Evolutionary conservation across 2,888 invertebrate species (phyloP), one percentile per base, ranked within the genome.

Genomic region (Pelosia muscerda): DNA sequence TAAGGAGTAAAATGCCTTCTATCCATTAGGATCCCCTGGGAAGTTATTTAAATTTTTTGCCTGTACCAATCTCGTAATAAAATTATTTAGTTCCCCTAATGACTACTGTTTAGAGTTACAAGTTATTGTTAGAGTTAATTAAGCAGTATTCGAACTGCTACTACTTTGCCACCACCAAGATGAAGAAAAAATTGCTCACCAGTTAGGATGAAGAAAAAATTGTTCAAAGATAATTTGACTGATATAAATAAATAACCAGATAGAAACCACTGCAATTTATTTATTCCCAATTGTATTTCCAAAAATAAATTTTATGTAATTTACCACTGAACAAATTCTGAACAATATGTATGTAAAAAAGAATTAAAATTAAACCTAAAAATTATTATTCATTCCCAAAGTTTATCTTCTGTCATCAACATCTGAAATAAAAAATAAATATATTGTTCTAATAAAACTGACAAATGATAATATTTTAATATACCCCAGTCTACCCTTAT

Each of bases 401-500:
- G 82, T 87, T 85, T 93, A 93, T 77, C 92, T 91, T 73, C 94
- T 82, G n/a, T 95, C 94, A 54, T 95, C 95, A 73, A 95, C 92
- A 92, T 93, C 94, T 95, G 92, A 66, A 92, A 93, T 73, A 76
- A 67, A 83, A 76, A 69, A 73, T 19, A 53, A 62, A 55, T 34
- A 15, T 25, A 53, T 22, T 31, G 58, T 22, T 58, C 38, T 42
- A 42, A n/a, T 31, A 28, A 10, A n/a, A n/a, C 25, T 60, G 19
- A 26, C n/a, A 49, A n/a, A 19, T 60, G 19, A 26, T 13, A 49
- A 28, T 28, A 49, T 11, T 13, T 23, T 25, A 25, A 23, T 55
- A 25, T 19, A 15, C 15, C 23, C 15, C 8, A 25, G 25, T 4
- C 25, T 25, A 4, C 13, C 0, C 22, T 54, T 8, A 53, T n/a